Evolutionary conservation across 2,113 vertebrate genomes (phyloP).

Genomic region (Lanius ludovicianus): DNA sequence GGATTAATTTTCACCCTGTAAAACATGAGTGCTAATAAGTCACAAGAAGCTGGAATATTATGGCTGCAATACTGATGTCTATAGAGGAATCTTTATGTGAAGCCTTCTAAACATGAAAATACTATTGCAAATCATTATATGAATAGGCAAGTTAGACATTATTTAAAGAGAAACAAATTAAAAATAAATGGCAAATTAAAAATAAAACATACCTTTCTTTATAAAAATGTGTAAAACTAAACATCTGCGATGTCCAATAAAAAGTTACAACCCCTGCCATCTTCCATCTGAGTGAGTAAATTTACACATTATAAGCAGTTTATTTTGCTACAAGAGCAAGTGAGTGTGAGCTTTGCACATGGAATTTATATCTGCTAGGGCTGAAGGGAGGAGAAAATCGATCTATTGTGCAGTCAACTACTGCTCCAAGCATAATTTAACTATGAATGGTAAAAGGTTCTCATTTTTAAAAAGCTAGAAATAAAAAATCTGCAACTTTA

Average conservation of each 20-base stretch:
- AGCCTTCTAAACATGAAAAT: background rate
- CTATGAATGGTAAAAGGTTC: background rate
- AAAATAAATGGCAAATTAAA: background rate
- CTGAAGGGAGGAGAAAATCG: constrained; percentile 61
- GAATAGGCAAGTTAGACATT: background rate
- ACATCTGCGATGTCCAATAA: background rate
- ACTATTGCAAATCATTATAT: background rate
- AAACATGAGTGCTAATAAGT: background rate
- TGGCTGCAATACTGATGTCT: fast-evolving
- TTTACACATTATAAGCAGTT: background rate
- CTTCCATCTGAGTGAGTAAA: background rate
- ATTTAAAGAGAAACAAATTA: background rate
- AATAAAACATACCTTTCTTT: constrained; percentile 56
- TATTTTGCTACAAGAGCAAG: background rate
- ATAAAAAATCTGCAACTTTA: background rate
- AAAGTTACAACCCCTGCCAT: background rate
- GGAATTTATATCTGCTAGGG: constrained; percentile 24
- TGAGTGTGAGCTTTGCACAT: background rate
- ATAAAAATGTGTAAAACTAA: background rate
- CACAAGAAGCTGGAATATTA: background rate
- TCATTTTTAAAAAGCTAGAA: background rate
- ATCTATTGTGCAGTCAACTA: constrained; percentile 38
- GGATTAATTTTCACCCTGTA: background rate
- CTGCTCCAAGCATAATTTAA: constrained; percentile 64
- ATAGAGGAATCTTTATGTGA: background rate